Base-by-base conservation (phyloP, 2,888 invertebrate species). In the Drosophila gaucha region DNA sequence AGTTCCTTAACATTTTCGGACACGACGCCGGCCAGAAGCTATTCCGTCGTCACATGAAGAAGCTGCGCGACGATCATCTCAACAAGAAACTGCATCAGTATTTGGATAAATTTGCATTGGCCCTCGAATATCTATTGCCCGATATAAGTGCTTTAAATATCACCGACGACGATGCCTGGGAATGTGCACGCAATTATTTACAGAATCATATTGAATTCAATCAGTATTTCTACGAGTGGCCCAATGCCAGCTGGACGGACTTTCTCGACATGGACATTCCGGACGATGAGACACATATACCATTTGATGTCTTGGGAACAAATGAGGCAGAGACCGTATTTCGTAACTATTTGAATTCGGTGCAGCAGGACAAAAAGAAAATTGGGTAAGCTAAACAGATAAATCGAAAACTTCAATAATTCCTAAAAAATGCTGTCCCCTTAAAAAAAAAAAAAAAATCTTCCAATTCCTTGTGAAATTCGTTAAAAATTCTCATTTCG, bases 331-430 rank as follows among this genome's bases (percentile, higher is more conserved):
- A 98, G 89, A 95, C 95, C 4, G 96, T 97, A 16, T 99, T 97
- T 92, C 96, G 97, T 89, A 97, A 97, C 84, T 97, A 96, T 91
- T 94, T 98, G 56, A 97, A 97, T 90, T 96, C 96, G 60, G 93
- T 99, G 62, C 97, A 98, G 89, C 97, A 97, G 89, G 97, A 98
- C 90, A 96, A 97, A 89, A 96, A 97, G 89, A 95, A 97, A 91
- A 94, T 96, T 89, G 98, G 98, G 97, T 98, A 92, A 94, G 96
- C n/a, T n/a, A n/a, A n/a, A n/a, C n/a, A n/a, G n/a, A n/a, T n/a
- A n/a, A n/a, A n/a, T n/a, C n/a, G n/a, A n/a, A n/a, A n/a, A n/a
- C n/a, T n/a, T n/a, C n/a, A n/a, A n/a, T n/a, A n/a, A n/a, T n/a
- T n/a, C n/a, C n/a, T n/a, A n/a, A n/a, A n/a, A n/a, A n/a, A n/a